phyloP scores from a whole-genome alignment of 2,797 vertebrate species.

The Neosilurus hyrtlii region DNA sequence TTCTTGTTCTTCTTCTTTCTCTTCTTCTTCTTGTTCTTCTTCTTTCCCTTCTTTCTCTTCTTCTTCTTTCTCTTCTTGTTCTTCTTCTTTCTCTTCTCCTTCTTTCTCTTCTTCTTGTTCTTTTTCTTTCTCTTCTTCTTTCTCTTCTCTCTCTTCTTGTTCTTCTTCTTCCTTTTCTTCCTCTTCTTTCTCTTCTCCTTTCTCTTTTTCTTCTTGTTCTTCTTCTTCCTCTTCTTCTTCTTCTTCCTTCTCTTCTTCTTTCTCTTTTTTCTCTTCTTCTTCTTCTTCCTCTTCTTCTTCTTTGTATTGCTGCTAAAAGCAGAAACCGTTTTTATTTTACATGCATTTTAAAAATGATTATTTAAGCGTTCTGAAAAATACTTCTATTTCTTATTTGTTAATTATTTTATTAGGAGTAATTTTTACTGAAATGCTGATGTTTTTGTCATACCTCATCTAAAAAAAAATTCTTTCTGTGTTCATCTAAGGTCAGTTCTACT shows the following conservation, averaged over 20 bases:
- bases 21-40: too few species aligned
- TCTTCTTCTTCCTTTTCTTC: constrained; percentile 19
- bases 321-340: neutral
- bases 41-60: too few species aligned
- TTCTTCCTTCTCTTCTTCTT: neutral
- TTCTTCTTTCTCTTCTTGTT: too few species aligned
- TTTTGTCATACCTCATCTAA: constrained; percentile 18
- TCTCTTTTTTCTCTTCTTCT: neutral
- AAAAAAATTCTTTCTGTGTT: neutral
- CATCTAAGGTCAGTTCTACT: neutral
- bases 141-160: too few species aligned
- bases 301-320: neutral
- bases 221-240: neutral
- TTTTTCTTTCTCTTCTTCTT: too few species aligned
- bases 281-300: neutral
- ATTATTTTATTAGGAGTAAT: constrained; percentile 20
- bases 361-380: constrained; percentile 7
- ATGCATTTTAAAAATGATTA: constrained; percentile 12
- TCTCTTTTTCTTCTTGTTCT: too few species aligned
- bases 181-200: neutral
- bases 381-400: neutral
- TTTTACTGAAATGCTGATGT: constrained; percentile 23
- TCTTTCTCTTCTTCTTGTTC: too few species aligned
- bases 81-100: too few species aligned
- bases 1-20: too few species aligned